Base-by-base conservation (phyloP, 2,113 vertebrate genomes). In the Carassius gibelio region DNA sequence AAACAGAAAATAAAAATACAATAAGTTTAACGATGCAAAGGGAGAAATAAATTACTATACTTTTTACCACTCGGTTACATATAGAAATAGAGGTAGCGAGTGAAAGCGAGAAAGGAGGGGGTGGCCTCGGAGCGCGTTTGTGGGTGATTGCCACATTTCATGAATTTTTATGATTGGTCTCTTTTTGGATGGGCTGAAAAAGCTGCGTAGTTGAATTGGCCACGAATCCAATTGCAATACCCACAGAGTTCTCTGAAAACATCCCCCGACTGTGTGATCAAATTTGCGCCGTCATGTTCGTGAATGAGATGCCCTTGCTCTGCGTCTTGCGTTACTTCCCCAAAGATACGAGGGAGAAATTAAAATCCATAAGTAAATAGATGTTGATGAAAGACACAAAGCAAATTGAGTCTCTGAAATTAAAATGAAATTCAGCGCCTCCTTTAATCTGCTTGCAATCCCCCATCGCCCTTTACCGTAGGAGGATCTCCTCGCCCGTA, bases 331-430 rank as follows among this genome's bases (percentile, higher is more conserved):
- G 38, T 91, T 75, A 68, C 79, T 88, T 89, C 64, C 45, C 78
- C 68, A 82, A 81, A 84, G 77, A 88, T 78, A 72, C 75, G n/a
- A 81, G 71, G 82, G 76, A 82, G 84, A 77, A 84, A 88, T 88
- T 88, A 86, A 85, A 87, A 72, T 66, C 85, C 17, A 15, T 85
- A 87, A 85, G 85, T 86, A 79, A 84, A 87, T 84, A 15, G 69
- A 85, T 82, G 85, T 79, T 86, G 86, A 88, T 88, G 85, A 89
- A 84, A 75, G 82, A 88, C 79, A 86, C 72, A 77, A 83, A 84
- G 76, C 83, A 88, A 90, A 90, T 88, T 87, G 69, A 87, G 81
- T 87, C 75, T 77, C 75, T 74, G 42, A 88, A 88, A 89, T 88
- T 75, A 88, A 90, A 88, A 88, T 82, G 64, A 68, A 84, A 90